Percentiles rank a stretch among this genome's conserved stretches.
phyloP scores from a whole-genome alignment of 1,140 invertebrate genomes.

The Aphelinus atriplicis region DNA sequence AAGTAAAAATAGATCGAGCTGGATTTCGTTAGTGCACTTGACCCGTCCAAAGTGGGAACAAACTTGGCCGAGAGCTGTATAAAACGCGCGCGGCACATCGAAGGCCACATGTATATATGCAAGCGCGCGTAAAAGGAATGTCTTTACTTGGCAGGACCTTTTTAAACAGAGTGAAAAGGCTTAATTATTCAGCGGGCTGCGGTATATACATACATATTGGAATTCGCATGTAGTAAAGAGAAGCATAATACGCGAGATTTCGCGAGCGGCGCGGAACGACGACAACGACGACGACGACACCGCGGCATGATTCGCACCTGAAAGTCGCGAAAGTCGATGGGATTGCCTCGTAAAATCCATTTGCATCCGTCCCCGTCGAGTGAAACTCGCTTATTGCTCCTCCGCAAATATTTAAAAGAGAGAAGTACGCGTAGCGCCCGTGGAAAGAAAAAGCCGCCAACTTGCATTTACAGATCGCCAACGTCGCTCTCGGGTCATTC shows the following conservation, averaged over 20 bases:
- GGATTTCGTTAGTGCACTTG: too few species aligned
- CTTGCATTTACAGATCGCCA: too few species aligned
- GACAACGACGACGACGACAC: neutral
- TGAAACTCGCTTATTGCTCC: slow-evolving; percentile 5
- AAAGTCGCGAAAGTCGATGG: slow-evolving; percentile 45
- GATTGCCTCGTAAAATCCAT: slow-evolving; percentile 42
- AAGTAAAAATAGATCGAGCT: too few species aligned
- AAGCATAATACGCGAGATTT: neutral
- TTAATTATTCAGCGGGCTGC: neutral
- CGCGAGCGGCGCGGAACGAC: too few species aligned
- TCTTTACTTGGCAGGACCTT: neutral
- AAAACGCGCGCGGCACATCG: too few species aligned
- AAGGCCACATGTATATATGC: too few species aligned
- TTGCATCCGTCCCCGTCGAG: neutral
- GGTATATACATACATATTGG: neutral
- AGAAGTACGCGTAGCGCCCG: neutral
- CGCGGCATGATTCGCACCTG: slow-evolving; percentile 22
- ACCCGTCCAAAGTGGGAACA: too few species aligned
- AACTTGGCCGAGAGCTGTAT: too few species aligned
- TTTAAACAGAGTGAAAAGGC: slow-evolving; percentile 17
- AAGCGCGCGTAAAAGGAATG: neutral
- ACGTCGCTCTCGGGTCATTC: too few species aligned
- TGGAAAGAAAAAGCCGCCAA: too few species aligned
- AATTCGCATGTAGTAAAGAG: neutral
- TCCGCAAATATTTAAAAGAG: slow-evolving; percentile 8